Base-by-base conservation (phyloP, 2,888 invertebrate genomes). In the Pammene fasciana region DNA sequence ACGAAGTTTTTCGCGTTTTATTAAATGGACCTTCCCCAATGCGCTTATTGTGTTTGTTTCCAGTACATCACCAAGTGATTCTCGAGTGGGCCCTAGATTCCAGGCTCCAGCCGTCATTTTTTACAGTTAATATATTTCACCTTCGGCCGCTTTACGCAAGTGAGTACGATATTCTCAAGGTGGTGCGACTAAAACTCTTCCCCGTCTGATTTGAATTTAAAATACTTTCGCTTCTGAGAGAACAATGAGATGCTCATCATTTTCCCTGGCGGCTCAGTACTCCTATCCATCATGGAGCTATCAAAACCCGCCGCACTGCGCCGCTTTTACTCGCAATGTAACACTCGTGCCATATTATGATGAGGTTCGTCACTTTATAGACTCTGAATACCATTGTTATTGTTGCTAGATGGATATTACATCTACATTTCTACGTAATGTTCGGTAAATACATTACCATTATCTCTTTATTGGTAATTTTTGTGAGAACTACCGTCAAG, bases 131-230 rank as follows among this genome's bases (percentile, higher is more conserved):
- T 68, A 38, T 65, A 68, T 60, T 75, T 74, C 72, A 72, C 68
- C 66, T 74, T 70, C 61, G 68, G 38, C 18, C 57, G n/a, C 70
- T 64, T 18, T 60, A 16, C 70, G 65, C 66, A 68, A 73, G 68
- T 70, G 75, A 71, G 75, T 77, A 68, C 45, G 78, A 81, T 82
- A 82, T 81, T 77, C 76, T 78, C 75, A 77, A 81, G 78, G 82
- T 81, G 76, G 71, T 75, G 71, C 75, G 76, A 73, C 78, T 77
- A 76, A 79, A 82, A 78, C 77, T 79, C 78, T 79, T 76, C 77
- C 75, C 75, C 38, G 76, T 82, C 83, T 82, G 81, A 85, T 85
- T 86, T 84, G 83, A 86, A 86, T 85, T 86, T 85, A 83, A 86
- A 85, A 85, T 84, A 80, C 77, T 81, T 82, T 79, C 75, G 59